Evolutionary conservation across 2,888 invertebrate genomes (phyloP).

Genomic region (Rhagophthalmus giganteus): DNA sequence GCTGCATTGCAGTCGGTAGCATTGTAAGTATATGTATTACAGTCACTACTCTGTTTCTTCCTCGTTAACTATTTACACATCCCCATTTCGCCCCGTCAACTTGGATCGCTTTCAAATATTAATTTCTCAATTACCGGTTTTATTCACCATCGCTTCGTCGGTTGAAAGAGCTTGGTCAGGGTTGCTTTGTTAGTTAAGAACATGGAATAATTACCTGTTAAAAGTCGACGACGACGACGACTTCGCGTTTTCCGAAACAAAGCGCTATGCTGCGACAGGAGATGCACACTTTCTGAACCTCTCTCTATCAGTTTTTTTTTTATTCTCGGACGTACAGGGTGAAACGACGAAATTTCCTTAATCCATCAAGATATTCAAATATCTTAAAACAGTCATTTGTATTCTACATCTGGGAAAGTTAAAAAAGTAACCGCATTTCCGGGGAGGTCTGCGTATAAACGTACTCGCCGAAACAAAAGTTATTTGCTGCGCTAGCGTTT

Average conservation of each 20-base stretch:
- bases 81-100: slow-evolving; percentile 41
- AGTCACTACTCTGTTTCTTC: slow-evolving; percentile 40
- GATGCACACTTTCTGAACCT: too few relatives aligned
- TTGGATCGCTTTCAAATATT: slow-evolving; percentile 54
- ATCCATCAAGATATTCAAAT: too few relatives aligned
- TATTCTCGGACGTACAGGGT: neutral
- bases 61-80: slow-evolving; percentile 40
- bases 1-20: slow-evolving; percentile 32
- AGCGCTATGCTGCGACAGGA: neutral
- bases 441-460: slow-evolving; percentile 18
- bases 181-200: slow-evolving; percentile 29
- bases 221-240: slow-evolving; percentile 26
- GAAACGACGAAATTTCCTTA: too few relatives aligned
- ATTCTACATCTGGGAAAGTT: slow-evolving; percentile 20
- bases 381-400: slow-evolving; percentile 11
- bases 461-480: slow-evolving; percentile 29
- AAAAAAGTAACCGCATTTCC: slow-evolving; percentile 17
- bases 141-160: slow-evolving; percentile 42
- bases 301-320: neutral
- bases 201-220: slow-evolving; percentile 31
- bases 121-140: slow-evolving; percentile 57
- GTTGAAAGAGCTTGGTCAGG: slow-evolving; percentile 28
- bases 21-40: slow-evolving; percentile 46
- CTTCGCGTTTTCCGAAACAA: slow-evolving; percentile 3
- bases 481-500: slow-evolving; percentile 28